Base-by-base conservation (phyloP, 1,140 invertebrate genomes). In the Dendrolimus punctatus region DNA sequence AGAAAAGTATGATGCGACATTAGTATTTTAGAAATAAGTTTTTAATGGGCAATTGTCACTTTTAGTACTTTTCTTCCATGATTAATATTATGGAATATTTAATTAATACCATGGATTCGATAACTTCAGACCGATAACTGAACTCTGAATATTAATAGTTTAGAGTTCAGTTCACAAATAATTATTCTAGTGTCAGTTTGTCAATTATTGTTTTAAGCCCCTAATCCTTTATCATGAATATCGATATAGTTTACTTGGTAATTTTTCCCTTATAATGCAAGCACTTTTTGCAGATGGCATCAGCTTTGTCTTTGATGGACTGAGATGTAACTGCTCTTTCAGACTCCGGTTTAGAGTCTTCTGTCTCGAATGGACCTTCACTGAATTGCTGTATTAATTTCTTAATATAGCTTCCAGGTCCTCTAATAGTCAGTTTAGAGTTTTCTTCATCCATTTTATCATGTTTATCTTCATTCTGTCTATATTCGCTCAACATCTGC, bases 281-380 rank as follows among this genome's bases (percentile, higher is more conserved):
- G 61, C 85, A 88, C 67, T 88, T 88, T 64, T 86, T 88, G 55
- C 87, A 88, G 61, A 88, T 87, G 4, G 85, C 85, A 60, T 87
- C 85, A 6, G 85, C 85, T 51, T 60, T 82, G 47, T 85, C 72
- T 54, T 75, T 87, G n/a, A 82, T 76, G 23, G 71, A 68, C 46
- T 74, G 71, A 0, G 73, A 68, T 4, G 73, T 60, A 36, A 77
- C 51, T 3, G 64, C 66, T 49, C 69, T 73, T 40, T 84, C 83
- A 7, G 71, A 54, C 62, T 85, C 84, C 4, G 71, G 61, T 46
- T 79, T 85, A 6, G 73, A 51, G 41, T 83, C 81, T 5, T 87
- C 85, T 5, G 37, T 51, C 42, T 81, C 80, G 54, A 87, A 82
- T 2, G 84, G 78, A 4, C 75, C 78, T 64, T 88, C 87, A 51